Conservation (phyloP, 2,888 invertebrate genomes). For the Suillia variegata region DNA sequence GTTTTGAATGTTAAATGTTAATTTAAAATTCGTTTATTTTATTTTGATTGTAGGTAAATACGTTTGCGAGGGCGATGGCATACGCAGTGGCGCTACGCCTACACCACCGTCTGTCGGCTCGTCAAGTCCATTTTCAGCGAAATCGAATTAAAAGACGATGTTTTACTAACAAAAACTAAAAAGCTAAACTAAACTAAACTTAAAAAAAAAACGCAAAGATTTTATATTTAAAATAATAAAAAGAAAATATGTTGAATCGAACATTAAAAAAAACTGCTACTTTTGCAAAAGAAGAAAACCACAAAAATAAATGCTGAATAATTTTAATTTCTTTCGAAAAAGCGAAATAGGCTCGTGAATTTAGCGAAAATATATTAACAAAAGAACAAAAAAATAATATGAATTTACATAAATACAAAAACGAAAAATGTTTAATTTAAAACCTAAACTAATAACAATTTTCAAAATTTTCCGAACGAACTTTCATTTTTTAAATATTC, state of each 20-base stretch:
- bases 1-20: background rate
- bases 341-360: conserved; percentile 24
- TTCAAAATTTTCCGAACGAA: no score
- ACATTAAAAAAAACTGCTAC: no score
- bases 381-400: background rate
- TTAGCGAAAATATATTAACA: conserved; percentile 17
- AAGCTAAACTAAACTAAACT: background rate
- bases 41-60: conserved; percentile 69
- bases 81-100: conserved; percentile 59
- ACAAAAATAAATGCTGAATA: background rate
- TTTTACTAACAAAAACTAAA: conserved; percentile 3
- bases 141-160: conserved; percentile 42
- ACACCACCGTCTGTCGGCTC: conserved; percentile 60
- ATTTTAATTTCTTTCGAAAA: background rate
- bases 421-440: no score
- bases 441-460: no score
- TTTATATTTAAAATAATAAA: conserved; percentile 14
- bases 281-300: conserved; percentile 8
- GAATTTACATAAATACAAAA: background rate
- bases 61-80: conserved; percentile 79
- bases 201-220: conserved; percentile 9
- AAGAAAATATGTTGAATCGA: conserved; percentile 8
- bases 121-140: conserved; percentile 60
- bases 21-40: background rate
- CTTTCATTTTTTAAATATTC: no score